Evolutionary conservation across 2,888 invertebrate genomes (phyloP), one percentile per base, ranked within the genome.

Genomic region (Heliconius ismenius): DNA sequence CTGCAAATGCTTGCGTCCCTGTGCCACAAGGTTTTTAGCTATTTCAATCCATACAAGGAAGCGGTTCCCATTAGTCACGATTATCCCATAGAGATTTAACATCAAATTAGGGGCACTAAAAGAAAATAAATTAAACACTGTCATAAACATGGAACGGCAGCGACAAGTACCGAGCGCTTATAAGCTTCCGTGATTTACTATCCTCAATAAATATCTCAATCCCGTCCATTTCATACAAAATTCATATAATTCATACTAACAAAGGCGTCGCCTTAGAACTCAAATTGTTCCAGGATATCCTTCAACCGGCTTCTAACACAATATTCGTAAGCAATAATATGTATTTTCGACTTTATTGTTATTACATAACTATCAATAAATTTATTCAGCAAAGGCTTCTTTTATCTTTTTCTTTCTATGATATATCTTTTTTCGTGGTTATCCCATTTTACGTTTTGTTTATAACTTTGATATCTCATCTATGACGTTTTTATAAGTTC

Each of bases 141-240:
- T 73, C 72, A 72, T 76, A 73, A 67, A 76, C 67, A 73, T 73
- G 72, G 65, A 73, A 60, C 58, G 58, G 28, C 58, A 39, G 72
- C 79, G 74, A 76, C 79, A 70, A 62, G 75, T 75, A 76, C 43
- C 63, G 63, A 76, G 77, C 75, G 78, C 78, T 89, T 90, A 89
- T 88, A 86, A 87, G 85, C 86, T 79, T 80, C 80, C 79, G 81
- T 88, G 91, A 91, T 91, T 90, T 91, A 91, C 86, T 81, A 83
- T 84, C 75, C 78, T 81, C 83, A 84, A 88, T 91, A 91, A 91
- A 91, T 91, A 90, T 86, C 83, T 84, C 82, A 86, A 86, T 84
- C 83, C 82, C 85, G 84, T 87, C 85, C 86, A 86, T 87, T 85
- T 84, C 85, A 84, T 84, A 86, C 86, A 84, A 85, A 86, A 84